Base-by-base conservation (phyloP, 2,888 invertebrate species). In the Clistopyga incitator region DNA sequence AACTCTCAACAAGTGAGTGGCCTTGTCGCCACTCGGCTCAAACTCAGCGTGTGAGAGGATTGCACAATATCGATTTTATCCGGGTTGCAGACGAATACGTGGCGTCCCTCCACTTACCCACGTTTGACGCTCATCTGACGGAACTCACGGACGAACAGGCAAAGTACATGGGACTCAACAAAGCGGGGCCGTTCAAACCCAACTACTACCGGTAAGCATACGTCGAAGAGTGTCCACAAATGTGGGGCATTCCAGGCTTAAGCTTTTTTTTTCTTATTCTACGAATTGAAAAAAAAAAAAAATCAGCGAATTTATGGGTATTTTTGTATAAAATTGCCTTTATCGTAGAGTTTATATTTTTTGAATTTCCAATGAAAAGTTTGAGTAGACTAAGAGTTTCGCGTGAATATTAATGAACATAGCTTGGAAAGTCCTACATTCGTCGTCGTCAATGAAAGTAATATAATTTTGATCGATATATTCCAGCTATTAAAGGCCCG, bases 141-240 rank as follows among this genome's bases (percentile, higher is more conserved):
- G 99, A 99, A 93, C 95, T 99, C 74, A 96, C 97, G 4, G 99
- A 99, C 93, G 99, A 99, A 91, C 99, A 99, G 94, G 98, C 99
- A 64, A 98, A 98, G 93, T 99, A 99, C 92, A 96, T 99, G 95
- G 99, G 99, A 85, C 96, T 99, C 45, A 98, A 98, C 93, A 99
- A 99, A 95, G 98, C 98, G 72, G 99, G 99, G 68, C 99, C 99
- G 59, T 99, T 99, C 94, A 99, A 99, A 94, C 99, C 99, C 86
- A 99, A 99, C 94, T 99, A 99, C 94, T 99, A 99, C 94, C 97
- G 99, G 96, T 99, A 94, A 89, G 84, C 88, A 45, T 81, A 15
- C 6, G 2, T 15, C 64, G 18, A 64, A 23, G 23, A 34, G 4
- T 34, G 0, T 11, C 11, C 4, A 64, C 25, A 64, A 18, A 38